Conservation (phyloP, 2,797 vertebrate genomes). For the Propithecus deckenii region DNA sequence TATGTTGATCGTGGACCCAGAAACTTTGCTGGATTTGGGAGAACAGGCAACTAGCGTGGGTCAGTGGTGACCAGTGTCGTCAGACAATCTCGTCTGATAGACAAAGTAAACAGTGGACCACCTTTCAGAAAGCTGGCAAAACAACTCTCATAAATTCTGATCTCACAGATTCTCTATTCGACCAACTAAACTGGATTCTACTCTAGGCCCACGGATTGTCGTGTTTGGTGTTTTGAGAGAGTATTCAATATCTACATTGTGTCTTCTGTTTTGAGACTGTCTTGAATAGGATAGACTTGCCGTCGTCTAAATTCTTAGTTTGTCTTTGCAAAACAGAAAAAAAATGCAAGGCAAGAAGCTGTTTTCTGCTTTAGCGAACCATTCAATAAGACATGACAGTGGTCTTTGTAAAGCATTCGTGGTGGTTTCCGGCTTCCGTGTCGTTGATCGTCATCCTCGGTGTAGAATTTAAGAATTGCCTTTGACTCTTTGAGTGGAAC, state of each 20-base stretch:
- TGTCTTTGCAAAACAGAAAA: not conserved
- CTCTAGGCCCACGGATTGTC: not conserved
- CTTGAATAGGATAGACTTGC: not conserved
- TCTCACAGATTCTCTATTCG: not conserved
- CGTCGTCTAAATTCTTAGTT: not conserved
- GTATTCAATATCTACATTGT: not conserved
- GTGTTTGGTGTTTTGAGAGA: not conserved
- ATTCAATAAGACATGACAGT: not conserved
- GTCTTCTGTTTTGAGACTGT: not conserved
- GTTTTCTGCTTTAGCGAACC: constrained; percentile 10
- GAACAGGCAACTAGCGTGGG: not conserved
- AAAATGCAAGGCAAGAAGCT: not conserved
- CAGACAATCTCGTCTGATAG: not conserved
- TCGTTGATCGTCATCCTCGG: not conserved
- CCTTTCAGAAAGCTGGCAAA: not conserved
- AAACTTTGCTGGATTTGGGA: not conserved
- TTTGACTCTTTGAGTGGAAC: not conserved
- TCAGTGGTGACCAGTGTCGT: constrained; percentile 25
- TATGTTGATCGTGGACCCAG: not conserved
- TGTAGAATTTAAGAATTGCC: not conserved
- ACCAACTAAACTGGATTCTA: not conserved
- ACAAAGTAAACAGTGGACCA: not conserved
- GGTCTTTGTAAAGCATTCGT: not conserved
- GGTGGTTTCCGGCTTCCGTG: not conserved
- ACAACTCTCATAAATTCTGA: not conserved